Percentiles rank a stretch among this genome's conserved stretches.
Evolutionary conservation across 2,888 invertebrate species (phyloP).

Genomic region (Trichopria drosophilae): DNA sequence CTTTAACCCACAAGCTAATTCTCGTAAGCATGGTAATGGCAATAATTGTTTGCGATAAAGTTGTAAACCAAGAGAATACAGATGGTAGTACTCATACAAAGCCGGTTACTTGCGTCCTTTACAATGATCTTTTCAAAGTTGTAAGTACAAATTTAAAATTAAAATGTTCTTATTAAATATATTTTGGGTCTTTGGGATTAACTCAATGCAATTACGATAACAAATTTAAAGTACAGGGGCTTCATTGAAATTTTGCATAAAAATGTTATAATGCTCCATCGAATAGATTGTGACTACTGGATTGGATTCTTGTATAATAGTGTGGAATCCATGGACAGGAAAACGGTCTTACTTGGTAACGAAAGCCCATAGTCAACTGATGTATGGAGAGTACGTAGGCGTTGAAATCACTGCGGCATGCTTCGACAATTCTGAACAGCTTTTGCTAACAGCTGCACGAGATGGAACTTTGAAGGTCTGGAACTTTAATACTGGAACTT

Average conservation of each 20-base stretch:
- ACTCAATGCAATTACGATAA: neutral
- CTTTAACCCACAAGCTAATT: conserved; percentile 67
- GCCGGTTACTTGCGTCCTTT: conserved; percentile 73
- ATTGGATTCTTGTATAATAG: conserved; percentile 77
- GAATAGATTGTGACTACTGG: conserved; percentile 72
- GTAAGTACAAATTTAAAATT: too few species aligned
- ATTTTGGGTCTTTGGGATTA: too few species aligned
- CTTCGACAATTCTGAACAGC: conserved; percentile 74
- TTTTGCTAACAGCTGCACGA: conserved; percentile 76
- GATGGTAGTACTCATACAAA: conserved; percentile 73
- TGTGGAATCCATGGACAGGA: conserved; percentile 79
- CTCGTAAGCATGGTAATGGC: conserved; percentile 70
- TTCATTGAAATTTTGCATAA: neutral
- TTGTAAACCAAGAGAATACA: conserved; percentile 68
- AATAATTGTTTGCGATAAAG: conserved; percentile 67
- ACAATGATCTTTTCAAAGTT: conserved; percentile 74
- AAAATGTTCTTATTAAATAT: too few species aligned
- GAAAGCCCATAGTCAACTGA: conserved; percentile 70
- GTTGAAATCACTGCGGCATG: conserved; percentile 77
- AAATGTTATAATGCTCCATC: neutral
- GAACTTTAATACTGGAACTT: conserved; percentile 82
- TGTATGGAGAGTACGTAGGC: conserved; percentile 68
- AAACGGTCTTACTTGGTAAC: conserved; percentile 69
- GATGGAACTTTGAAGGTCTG: conserved; percentile 80
- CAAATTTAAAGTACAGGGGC: neutral